A percentile compares a stretch with the other conserved stretches of the same genome.
phyloP scores from a whole-genome alignment of 2,797 vertebrate genomes.

The Coregonus sp. region DNA sequence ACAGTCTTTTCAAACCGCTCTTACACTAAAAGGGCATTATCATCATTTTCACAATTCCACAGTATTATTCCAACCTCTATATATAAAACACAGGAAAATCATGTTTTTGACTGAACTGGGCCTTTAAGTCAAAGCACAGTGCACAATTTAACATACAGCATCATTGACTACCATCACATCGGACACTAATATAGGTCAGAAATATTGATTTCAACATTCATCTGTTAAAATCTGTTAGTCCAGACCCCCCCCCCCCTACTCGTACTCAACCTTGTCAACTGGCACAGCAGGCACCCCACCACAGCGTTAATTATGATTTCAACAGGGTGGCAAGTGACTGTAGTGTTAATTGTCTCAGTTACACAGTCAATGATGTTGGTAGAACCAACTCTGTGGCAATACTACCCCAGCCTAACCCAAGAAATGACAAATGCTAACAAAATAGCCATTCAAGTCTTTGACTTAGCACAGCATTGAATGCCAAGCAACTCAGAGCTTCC shows the following conservation, averaged over 20 bases:
- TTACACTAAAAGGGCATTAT: too few relatives aligned
- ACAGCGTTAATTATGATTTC: not conserved
- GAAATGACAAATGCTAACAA: not conserved
- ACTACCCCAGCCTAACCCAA: not conserved
- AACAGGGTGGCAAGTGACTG: not conserved
- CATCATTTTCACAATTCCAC: too few relatives aligned
- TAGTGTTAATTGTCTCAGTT: not conserved
- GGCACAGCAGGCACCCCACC: not conserved
- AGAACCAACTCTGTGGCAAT: not conserved
- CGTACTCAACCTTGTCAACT: not conserved
- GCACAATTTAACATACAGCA: not conserved
- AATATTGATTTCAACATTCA: not conserved
- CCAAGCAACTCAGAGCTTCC: not conserved
- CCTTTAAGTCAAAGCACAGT: not conserved
- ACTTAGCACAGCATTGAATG: not conserved
- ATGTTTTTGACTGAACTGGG: not conserved
- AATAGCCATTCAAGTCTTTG: not conserved
- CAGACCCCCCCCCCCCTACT: not conserved
- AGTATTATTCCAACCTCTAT: too few relatives aligned
- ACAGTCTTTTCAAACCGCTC: too few relatives aligned
- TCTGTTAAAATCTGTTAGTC: not conserved
- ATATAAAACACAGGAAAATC: too few relatives aligned
- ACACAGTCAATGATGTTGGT: not conserved
- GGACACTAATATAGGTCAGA: not conserved
- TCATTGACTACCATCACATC: not conserved